A percentile compares a stretch with the other conserved stretches of the same genome.
Evolutionary conservation across 2,888 invertebrate species (phyloP).

Genomic region (Auanema sp.): DNA sequence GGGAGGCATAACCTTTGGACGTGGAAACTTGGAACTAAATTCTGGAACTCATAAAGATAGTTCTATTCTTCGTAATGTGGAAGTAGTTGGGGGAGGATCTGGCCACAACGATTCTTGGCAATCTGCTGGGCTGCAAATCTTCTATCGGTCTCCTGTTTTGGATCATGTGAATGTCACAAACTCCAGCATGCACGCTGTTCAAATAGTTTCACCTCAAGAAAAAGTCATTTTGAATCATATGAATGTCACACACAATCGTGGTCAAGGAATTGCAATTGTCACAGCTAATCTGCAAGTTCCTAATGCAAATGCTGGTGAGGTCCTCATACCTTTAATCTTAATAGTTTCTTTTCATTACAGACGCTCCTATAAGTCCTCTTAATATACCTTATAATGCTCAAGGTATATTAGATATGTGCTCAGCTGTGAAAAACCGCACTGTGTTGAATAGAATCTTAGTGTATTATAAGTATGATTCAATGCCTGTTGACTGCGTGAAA

Average conservation of each 20-base stretch:
- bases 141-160: conserved; percentile 83
- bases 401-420: conserved; percentile 93
- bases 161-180: conserved; percentile 79
- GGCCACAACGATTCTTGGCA: conserved; percentile 87
- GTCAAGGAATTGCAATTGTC: conserved; percentile 85
- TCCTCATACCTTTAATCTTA: conserved; percentile 6
- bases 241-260: conserved; percentile 74
- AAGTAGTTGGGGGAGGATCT: conserved; percentile 89
- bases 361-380: conserved; percentile 39
- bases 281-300: conserved; percentile 76
- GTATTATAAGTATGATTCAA: conserved; percentile 95
- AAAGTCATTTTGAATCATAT: conserved; percentile 47
- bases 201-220: conserved; percentile 53
- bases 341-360: conserved; percentile 9
- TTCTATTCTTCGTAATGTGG: conserved; percentile 76
- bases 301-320: conserved; percentile 21
- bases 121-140: conserved; percentile 79
- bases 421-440: conserved; percentile 75
- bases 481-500: conserved; percentile 94
- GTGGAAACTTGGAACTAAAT: conserved; percentile 41
- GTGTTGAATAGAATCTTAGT: conserved; percentile 66
- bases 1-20: conserved; percentile 84
- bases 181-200: conserved; percentile 81
- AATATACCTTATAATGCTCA: conserved; percentile 64
- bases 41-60: conserved; percentile 22